Evolutionary conservation across 2,113 vertebrate genomes (phyloP).

Genomic region (Bubalus kerabau): DNA sequence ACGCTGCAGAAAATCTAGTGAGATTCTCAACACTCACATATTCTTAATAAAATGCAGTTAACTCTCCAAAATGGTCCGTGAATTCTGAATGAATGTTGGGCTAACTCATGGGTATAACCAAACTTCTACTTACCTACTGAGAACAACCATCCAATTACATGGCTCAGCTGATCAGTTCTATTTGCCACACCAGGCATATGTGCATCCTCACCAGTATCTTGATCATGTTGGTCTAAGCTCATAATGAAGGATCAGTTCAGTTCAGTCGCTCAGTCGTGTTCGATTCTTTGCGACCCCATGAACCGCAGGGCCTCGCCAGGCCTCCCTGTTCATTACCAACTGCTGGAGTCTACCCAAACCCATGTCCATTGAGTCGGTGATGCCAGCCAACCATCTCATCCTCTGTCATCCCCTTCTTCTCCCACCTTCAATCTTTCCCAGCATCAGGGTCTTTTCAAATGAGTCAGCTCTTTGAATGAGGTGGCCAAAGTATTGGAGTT

Average conservation of each 20-base stretch:
- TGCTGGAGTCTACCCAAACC: neutral
- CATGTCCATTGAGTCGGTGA: neutral
- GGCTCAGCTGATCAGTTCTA: neutral
- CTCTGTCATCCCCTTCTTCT: neutral
- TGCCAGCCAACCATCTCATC: neutral
- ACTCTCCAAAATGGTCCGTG: neutral
- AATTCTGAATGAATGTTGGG: neutral
- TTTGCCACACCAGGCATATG: neutral
- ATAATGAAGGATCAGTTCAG: neutral
- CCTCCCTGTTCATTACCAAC: neutral
- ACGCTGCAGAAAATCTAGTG: neutral
- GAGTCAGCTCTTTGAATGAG: rapidly evolving
- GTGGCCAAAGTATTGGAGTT: neutral
- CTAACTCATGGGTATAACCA: neutral
- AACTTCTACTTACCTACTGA: neutral
- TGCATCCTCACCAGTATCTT: neutral
- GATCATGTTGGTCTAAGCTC: neutral
- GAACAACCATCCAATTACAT: neutral
- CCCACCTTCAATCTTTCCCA: neutral
- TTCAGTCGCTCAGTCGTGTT: neutral
- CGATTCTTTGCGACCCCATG: neutral
- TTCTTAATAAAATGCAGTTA: neutral
- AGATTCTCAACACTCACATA: neutral
- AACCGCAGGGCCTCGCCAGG: neutral
- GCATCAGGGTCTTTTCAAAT: neutral